Percentiles rank a stretch among this genome's conserved stretches.
phyloP scores from a whole-genome alignment of 2,113 vertebrate species.

The Thalassoma bifasciatum region DNA sequence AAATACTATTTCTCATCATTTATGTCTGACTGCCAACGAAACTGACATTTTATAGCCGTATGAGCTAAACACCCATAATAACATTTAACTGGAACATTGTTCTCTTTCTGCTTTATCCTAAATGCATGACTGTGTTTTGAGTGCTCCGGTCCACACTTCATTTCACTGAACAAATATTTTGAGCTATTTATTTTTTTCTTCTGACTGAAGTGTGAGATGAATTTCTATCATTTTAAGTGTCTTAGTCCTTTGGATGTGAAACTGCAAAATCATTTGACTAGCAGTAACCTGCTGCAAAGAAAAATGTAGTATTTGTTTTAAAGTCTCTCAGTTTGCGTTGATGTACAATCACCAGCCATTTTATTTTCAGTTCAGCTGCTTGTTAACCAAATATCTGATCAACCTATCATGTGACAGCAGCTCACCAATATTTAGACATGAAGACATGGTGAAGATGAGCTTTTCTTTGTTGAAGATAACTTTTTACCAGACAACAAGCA shows the following conservation, averaged over 20 bases:
- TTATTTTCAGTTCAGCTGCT: too few species aligned
- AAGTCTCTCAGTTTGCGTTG: too few species aligned
- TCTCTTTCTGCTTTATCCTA: not conserved
- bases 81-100: not conserved
- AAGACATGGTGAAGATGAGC: too few species aligned
- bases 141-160: slow-evolving; percentile 5
- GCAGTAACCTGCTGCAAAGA: not conserved
- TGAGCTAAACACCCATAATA: slow-evolving; percentile 16
- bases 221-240: not conserved
- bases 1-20: slow-evolving; percentile 34
- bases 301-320: too few species aligned
- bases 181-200: slow-evolving; percentile 4
- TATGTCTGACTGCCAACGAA: slow-evolving; percentile 23
- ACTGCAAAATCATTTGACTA: not conserved
- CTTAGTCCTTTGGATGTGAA: slow-evolving; percentile 15
- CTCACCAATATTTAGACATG: too few species aligned
- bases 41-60: slow-evolving; percentile 36
- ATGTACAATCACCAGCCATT: too few species aligned
- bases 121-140: slow-evolving; percentile 27
- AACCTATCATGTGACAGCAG: too few species aligned
- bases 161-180: slow-evolving; percentile 34
- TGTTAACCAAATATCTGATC: too few species aligned
- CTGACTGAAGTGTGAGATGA: slow-evolving; percentile 23
- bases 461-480: too few species aligned
- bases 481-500: too few species aligned